A percentile compares a stretch with the other conserved stretches of the same genome.
Conservation (phyloP, 2,113 vertebrate genomes). For the Aspidoscelis tigris region DNA sequence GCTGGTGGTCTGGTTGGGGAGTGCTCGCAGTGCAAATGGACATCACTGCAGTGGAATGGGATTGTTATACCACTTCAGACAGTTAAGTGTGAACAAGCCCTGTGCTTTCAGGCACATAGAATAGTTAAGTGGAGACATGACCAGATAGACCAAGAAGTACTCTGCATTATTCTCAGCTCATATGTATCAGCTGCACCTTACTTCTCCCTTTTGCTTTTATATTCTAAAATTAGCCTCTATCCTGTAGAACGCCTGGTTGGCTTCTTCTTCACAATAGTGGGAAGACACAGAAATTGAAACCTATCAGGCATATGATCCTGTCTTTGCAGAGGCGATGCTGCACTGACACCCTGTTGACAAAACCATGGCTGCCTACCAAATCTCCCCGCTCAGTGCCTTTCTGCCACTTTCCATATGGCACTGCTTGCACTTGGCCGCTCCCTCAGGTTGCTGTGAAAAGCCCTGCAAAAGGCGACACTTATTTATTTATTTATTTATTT, state of each 20-base stretch:
- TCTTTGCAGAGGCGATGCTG: slow-evolving; percentile 41
- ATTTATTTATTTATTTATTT: neutral
- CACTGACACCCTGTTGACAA: neutral
- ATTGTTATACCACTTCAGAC: no score
- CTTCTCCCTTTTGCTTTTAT: neutral
- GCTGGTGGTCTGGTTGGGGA: no score
- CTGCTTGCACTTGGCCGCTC: neutral
- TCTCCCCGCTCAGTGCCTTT: no score
- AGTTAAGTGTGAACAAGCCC: neutral
- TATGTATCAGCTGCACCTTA: neutral
- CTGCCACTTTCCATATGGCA: slow-evolving; percentile 23
- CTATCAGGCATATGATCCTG: slow-evolving; percentile 43
- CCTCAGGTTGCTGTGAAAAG: neutral
- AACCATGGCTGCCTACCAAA: slow-evolving; percentile 4
- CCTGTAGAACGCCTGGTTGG: neutral
- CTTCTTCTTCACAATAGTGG: slow-evolving; percentile 49
- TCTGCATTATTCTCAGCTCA: neutral
- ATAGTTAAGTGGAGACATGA: no score
- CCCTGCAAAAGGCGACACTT: neutral
- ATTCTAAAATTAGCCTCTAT: neutral
- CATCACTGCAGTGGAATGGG: no score
- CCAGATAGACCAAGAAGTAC: no score
- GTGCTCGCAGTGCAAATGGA: no score
- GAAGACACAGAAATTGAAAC: slow-evolving; percentile 65
- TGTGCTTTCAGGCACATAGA: neutral